Base-by-base conservation (phyloP, 2,797 vertebrate genomes). In the Parotocinclus haroldoi region DNA sequence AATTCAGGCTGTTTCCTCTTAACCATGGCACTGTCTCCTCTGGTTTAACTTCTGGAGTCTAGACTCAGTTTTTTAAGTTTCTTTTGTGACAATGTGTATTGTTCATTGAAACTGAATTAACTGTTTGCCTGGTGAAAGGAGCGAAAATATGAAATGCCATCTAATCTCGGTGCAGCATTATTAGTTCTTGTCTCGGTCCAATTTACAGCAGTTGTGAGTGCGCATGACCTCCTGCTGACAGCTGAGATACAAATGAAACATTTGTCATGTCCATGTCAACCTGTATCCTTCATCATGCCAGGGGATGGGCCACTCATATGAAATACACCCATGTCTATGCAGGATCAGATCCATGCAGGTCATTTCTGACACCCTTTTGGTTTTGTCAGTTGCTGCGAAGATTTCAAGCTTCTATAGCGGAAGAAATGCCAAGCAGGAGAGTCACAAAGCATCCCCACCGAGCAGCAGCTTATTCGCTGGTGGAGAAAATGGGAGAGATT, bases 321-420 rank as follows among this genome's bases (percentile, higher is more conserved):
- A 64, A 61, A 63, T 27, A 7, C 48, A 61, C 18, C 71, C 38
- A 42, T 44, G 52, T 36, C 53, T 57, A 61, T 12, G 13, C 18
- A 19, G 10, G 27, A 11, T 46, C 16, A 42, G 16, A 63, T 44
- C 9, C 52, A 1, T 9, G n/a, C 18, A 50, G 56, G 53, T 59
- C 68, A 70, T 76, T 9, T 78, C 78, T 80, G 75, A 81, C 77
- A 73, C 79, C 78, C 69, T 75, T 73, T 53, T 46, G 58, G 55
- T 58, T 83, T 72, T 16, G 66, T 77, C 82, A 82, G 82, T 84
- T 84, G 81, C 76, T 70, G 18, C 17, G 73, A 73, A 69, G 77
- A 83, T 81, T 71, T 76, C 68, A 62, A 65, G 54, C 73, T 55
- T 79, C 55, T 37, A 75, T 71, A 27, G 1, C 58, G 19, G 70